These are phyloP conservation scores for Troglohyphantes excavatus DNA, from an alignment of 2,888 invertebrate genomes.

Conservation along the genomic window DNA sequence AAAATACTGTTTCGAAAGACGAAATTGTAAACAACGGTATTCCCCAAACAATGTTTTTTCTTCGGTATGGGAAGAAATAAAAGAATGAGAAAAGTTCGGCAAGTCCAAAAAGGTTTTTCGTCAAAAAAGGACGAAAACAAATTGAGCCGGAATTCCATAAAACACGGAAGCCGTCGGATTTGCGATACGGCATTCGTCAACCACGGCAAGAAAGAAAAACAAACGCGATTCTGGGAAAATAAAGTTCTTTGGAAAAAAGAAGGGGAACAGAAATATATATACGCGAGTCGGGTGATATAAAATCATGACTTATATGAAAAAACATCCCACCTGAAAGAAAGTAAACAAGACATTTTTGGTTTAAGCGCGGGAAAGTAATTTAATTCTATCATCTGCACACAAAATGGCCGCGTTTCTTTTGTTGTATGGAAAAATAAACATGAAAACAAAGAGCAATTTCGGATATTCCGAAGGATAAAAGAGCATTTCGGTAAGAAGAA, in stretches of 20 bases:
- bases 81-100: too few relatives aligned
- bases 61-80: too few relatives aligned
- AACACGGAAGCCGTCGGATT: constrained; percentile 44
- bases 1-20: too few relatives aligned
- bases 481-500: too few relatives aligned
- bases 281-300: constrained; percentile 13
- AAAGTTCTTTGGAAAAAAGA: not conserved
- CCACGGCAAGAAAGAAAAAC: not conserved
- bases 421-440: too few relatives aligned
- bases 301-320: not conserved
- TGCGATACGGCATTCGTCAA: constrained; percentile 16
- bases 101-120: too few relatives aligned
- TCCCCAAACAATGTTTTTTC: too few relatives aligned
- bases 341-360: not conserved
- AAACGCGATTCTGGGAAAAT: constrained; percentile 28
- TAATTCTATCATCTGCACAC: too few relatives aligned
- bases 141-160: not conserved
- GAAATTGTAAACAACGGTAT: too few relatives aligned
- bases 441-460: too few relatives aligned
- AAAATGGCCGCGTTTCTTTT: not conserved
- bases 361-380: too few relatives aligned
- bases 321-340: not conserved
- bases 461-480: too few relatives aligned
- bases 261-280: not conserved
- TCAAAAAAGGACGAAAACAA: not conserved